Evolutionary conservation across 2,888 invertebrate species (phyloP), one percentile per base, ranked within the genome.

Genomic region (Mythimna vitellina): DNA sequence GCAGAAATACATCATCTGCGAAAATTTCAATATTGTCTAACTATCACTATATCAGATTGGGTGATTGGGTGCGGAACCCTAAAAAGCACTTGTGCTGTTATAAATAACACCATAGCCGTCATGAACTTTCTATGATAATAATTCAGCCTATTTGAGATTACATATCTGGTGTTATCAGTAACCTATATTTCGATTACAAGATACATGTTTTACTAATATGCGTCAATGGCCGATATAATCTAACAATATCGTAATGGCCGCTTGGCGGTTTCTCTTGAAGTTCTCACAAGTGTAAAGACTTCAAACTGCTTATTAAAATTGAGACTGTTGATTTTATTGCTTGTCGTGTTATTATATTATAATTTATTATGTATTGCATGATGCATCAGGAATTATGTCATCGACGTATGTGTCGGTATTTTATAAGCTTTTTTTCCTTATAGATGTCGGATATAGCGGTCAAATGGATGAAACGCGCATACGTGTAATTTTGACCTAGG

Each of bases 141-240:
- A 64, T 35, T 67, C 53, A 35, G 53, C 57, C 20, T 73, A 70
- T 60, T 60, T 65, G 1, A 49, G 83, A 83, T 83, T 0, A 83
- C 77, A 66, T 83, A 73, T 29, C 29, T 29, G 29, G 10, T 32
- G 61, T 74, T 82, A 83, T 83, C 83, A 17, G 22, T 71, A 82
- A 76, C 82, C 81, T 82, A 83, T 71, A 77, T 82, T 79, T 67
- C 32, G 70, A 80, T 74, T 74, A 73, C 65, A 56, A 80, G 80
- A 54, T 71, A 73, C 14, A 61, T 57, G 73, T 70, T 78, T 67
- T 74, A 69, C 60, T 70, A 71, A 80, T 67, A 58, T 67, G 49
- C 68, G 73, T 80, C 81, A 83, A 83, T 65, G 77, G 69, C 81
- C 74, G 83, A 71, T 82, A 71, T 14, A 22, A 14, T 61, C 51